A percentile compares a stretch with the other conserved stretches of the same genome.
phyloP scores from a whole-genome alignment of 2,113 vertebrate genomes.

The Todiramphus saurophagus region DNA sequence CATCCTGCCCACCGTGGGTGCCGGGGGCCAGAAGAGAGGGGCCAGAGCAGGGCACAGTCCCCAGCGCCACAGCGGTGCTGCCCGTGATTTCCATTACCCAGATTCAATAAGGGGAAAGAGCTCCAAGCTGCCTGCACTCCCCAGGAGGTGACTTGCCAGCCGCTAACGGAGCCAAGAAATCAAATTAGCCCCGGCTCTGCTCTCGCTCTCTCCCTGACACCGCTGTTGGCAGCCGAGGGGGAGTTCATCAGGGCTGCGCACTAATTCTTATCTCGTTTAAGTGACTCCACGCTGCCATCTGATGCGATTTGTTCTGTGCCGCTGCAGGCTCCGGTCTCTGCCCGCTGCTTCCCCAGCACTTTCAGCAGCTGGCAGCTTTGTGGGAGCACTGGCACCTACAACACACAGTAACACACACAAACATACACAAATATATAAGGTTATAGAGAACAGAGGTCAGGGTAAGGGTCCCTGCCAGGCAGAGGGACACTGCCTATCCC shows the following conservation, averaged over 20 bases:
- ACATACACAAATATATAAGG: accelerated
- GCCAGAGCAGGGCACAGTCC: background rate
- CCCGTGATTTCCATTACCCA: conserved; percentile 59
- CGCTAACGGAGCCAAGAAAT: conserved; percentile 70
- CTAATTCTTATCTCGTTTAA: conserved; percentile 76
- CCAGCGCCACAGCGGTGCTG: background rate
- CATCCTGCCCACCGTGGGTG: background rate
- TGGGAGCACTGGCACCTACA: background rate
- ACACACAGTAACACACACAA: background rate
- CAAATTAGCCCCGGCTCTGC: conserved; percentile 75
- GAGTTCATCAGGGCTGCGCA: conserved; percentile 65
- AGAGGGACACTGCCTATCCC: background rate
- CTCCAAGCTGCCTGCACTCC: conserved; percentile 40
- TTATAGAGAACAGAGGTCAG: accelerated
- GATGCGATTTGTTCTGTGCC: conserved; percentile 64
- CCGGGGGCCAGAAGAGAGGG: background rate
- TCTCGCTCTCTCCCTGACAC: conserved; percentile 68
- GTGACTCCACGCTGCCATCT: conserved; percentile 70
- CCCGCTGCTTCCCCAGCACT: background rate
- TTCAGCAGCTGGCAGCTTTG: conserved; percentile 58
- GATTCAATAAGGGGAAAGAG: conserved; percentile 48
- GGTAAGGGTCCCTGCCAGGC: background rate
- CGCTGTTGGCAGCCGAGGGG: conserved; percentile 54
- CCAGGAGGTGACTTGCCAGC: conserved; percentile 66
- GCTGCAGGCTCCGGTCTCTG: background rate